Percentiles rank a stretch among this genome's conserved stretches.
These are phyloP conservation scores for Enteromius treurensis DNA, from an alignment of 2,797 vertebrate species.

Conservation along the genomic window DNA sequence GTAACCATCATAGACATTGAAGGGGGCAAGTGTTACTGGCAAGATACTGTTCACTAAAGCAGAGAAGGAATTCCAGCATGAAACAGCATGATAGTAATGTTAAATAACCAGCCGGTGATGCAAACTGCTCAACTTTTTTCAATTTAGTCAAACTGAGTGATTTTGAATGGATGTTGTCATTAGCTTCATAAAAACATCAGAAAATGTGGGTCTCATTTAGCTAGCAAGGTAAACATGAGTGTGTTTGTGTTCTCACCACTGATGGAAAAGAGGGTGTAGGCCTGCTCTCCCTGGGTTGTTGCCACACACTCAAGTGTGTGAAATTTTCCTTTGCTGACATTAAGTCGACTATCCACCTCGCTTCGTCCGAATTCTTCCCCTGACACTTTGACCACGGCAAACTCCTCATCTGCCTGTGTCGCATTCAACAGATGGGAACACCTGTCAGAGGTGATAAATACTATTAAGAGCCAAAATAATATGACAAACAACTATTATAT, in stretches of 20 bases:
- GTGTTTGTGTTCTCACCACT: conserved; percentile 67
- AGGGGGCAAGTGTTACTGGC: not conserved
- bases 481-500: not conserved
- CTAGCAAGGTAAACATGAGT: not conserved
- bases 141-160: not conserved
- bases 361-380: conserved; percentile 79
- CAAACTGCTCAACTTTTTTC: not conserved
- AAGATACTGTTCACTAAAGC: not conserved
- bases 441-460: conserved; percentile 67
- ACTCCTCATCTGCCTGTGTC: conserved; percentile 79
- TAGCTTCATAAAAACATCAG: not conserved
- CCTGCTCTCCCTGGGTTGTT: conserved; percentile 82
- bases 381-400: conserved; percentile 77
- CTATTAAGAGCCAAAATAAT: conserved; percentile 2
- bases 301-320: conserved; percentile 91
- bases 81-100: not conserved
- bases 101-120: not conserved
- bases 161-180: not conserved
- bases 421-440: conserved; percentile 84
- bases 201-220: not conserved
- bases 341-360: conserved; percentile 89
- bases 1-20: not conserved
- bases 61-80: not conserved
- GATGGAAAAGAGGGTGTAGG: conserved; percentile 84
- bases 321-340: conserved; percentile 82